Conservation (phyloP, 2,888 invertebrate species). For the Folsomia candida region DNA sequence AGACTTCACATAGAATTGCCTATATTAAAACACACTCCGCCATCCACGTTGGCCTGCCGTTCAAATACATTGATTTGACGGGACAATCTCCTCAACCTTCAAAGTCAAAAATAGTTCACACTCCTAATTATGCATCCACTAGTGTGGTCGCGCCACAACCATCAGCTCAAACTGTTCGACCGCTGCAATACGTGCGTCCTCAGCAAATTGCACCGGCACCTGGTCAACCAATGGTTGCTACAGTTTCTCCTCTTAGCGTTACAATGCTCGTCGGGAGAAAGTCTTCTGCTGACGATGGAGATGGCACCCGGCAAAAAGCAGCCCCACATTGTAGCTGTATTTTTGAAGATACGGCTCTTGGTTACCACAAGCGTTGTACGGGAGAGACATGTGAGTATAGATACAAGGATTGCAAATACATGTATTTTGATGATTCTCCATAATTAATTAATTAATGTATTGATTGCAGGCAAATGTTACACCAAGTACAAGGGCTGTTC, state of each 20-base stretch:
- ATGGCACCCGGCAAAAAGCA: neutral
- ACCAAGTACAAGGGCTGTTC: slow-evolving; percentile 1
- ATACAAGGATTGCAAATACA: too few species aligned
- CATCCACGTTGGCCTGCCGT: neutral
- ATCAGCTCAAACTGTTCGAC: neutral
- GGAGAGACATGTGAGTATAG: neutral
- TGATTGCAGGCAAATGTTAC: too few species aligned
- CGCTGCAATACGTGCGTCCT: neutral
- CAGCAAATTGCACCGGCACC: too few species aligned
- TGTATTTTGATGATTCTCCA: too few species aligned
- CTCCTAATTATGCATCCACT: neutral
- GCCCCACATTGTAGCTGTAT: neutral
- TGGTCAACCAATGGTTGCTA: neutral
- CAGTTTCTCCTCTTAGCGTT: neutral
- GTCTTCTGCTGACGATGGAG: neutral
- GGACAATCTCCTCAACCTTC: neutral
- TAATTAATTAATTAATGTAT: too few species aligned
- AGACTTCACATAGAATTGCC: neutral
- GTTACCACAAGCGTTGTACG: slow-evolving; percentile 4
- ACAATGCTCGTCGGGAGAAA: neutral
- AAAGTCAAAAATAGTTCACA: neutral
- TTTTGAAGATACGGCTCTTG: slow-evolving; percentile 1
- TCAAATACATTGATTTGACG: neutral
- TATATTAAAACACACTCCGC: slow-evolving; percentile 1
- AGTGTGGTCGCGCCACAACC: neutral